Evolutionary conservation across 2,113 vertebrate genomes (phyloP).

Genomic region (Grammomys dolichurus): DNA sequence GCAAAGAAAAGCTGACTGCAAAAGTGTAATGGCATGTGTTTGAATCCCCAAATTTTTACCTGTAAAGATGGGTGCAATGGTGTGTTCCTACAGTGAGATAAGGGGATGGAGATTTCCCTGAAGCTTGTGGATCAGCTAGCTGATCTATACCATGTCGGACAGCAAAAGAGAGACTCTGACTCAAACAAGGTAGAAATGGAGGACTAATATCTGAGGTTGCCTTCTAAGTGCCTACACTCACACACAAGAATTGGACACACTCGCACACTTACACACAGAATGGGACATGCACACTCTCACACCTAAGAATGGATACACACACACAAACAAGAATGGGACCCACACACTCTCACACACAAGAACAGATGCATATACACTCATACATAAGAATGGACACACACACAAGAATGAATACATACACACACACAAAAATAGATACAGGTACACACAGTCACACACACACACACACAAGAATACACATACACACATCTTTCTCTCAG

Average conservation of each 20-base stretch:
- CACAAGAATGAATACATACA: not conserved
- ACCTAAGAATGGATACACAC: not conserved
- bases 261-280: not conserved
- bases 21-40: not conserved
- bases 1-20: not conserved
- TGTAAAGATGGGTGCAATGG: not conserved
- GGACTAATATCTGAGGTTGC: not conserved
- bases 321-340: not conserved
- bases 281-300: not conserved
- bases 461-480: not conserved
- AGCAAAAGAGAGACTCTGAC: not conserved
- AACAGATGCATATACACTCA: not conserved
- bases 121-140: not conserved
- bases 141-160: not conserved
- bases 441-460: no score
- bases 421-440: not conserved
- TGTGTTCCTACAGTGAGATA: not conserved
- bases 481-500: not conserved
- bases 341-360: not conserved
- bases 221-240: not conserved
- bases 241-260: not conserved
- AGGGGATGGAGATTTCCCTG: not conserved
- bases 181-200: not conserved
- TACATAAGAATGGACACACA: not conserved
- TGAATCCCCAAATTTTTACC: not conserved